Evolutionary conservation across 1,140 invertebrate genomes (phyloP), one percentile per base, ranked within the genome.

Genomic region (Polyergus mexicanus): DNA sequence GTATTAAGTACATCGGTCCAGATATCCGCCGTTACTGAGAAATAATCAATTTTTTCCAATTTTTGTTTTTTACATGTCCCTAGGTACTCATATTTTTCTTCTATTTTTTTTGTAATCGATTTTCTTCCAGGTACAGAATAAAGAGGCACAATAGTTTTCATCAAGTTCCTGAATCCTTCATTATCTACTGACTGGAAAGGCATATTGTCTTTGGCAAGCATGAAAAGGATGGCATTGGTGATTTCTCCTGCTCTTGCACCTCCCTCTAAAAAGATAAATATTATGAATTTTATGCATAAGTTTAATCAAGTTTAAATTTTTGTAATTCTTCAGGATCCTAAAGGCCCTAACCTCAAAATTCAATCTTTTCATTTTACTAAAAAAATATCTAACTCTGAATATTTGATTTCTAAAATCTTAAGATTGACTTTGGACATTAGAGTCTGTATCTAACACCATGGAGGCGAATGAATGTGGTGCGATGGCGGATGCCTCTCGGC

Each of bases 221-320:
- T 68, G 5, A 68, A 68, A 44, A 68, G 65, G 5, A 44, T 68
- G 3, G 35, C 63, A 66, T 41, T 66, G 5, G 35, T 68, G 11
- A 68, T 68, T 44, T 44, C 65, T 44, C n/a, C 65, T 68, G 65
- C 65, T 44, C 10, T 68, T 68, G 5, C 44, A 68, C 65, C 35
- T 68, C 65, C 65, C 19, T 68, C 65, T 68, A 28, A 68, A 68
- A 68, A 44, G 35, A 68, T 41, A 41, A 68, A 44, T 25, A 68
- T 41, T 44, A 25, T 25, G 25, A 28, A 28, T 28, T 28, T 28
- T 28, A 28, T 28, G 25, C 25, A 28, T 28, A 28, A 28, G 25
- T 28, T 28, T 28, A 28, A 28, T 28, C 0, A 28, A 28, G 25
- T 28, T 28, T 28, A 28, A 28, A 28, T 28, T 28, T 28, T 28